Evolutionary conservation across 2,113 vertebrate genomes (phyloP), one percentile per base, ranked within the genome.

Genomic region (Callopanchax toddi): DNA sequence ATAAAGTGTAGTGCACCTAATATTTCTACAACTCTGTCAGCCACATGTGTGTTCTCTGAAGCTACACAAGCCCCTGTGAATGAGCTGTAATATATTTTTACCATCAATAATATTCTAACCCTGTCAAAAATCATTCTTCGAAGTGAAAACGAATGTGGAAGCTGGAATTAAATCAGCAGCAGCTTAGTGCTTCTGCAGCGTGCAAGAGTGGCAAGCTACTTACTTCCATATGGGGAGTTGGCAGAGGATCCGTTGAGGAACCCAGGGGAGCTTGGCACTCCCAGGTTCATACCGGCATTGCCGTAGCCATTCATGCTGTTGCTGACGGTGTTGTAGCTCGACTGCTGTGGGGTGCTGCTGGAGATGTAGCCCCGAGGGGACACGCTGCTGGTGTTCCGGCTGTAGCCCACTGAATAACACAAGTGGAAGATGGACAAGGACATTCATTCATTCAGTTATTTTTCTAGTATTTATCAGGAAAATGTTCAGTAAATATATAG

Each of bases 281-380:
- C 97, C 93, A 99, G 95, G 93, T 96, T 99, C 97, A 99, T 98
- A 87, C 96, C 96, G 68, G 96, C 92, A 86, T 95, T 98, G 91
- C 97, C 97, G 87, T 99, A 99, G 92, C 97, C 97, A 83, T 99
- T 99, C 97, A 99, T 99, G 96, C 96, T 99, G 95, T 97, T 99
- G 96, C 97, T 99, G 90, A 99, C 96, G 90, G 96, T 95, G 95
- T 95, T 99, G 95, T 98, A 99, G 95, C 96, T 96, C 90, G 97
- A 97, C 95, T 99, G 97, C 94, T 99, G 97, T 79, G 97, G 97
- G 90, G 97, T 98, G 93, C 96, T 99, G 95, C 97, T 99, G 90
- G 97, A 97, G 89, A 96, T 97, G 89, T 99, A 99, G 88, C 97
- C 97, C 93, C 96, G 95, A 88, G 97, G 97, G 90, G 97, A 99